Conservation (phyloP, 2,797 vertebrate species). For the Okamejei kenojei region DNA sequence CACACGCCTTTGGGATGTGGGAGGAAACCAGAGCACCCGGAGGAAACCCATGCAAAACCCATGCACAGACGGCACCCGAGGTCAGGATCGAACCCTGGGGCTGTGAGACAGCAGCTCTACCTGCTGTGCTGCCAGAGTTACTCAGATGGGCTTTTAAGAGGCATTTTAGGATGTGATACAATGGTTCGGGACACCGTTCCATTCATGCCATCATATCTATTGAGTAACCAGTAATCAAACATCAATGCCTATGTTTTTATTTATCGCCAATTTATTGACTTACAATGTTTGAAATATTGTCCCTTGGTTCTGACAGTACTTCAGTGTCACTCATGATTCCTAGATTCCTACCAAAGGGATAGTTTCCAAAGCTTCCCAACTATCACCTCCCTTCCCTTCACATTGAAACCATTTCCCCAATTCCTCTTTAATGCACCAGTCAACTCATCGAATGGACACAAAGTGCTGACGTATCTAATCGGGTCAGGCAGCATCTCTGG, state of each 20-base stretch:
- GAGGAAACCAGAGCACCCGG: too few species aligned
- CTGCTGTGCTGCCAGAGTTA: too few species aligned
- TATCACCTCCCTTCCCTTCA: slow-evolving; percentile 10
- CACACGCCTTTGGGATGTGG: too few species aligned
- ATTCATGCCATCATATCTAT: neutral
- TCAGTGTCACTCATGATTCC: neutral
- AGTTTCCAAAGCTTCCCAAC: neutral
- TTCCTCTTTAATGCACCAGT: neutral
- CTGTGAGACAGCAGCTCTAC: too few species aligned
- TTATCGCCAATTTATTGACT: neutral
- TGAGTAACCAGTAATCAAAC: neutral
- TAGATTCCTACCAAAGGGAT: slow-evolving; percentile 1
- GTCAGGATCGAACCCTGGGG: too few species aligned
- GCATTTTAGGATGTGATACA: neutral
- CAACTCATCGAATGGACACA: too few species aligned
- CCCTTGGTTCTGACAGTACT: neutral
- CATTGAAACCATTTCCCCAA: neutral
- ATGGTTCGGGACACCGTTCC: neutral
- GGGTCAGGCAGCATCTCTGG: too few species aligned
- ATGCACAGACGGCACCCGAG: too few species aligned
- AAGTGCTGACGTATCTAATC: too few species aligned
- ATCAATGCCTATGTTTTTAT: neutral
- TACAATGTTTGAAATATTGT: neutral
- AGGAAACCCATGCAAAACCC: too few species aligned
- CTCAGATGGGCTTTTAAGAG: too few species aligned